phyloP scores from a whole-genome alignment of 2,797 vertebrate genomes.

The Ammospiza maritima region DNA sequence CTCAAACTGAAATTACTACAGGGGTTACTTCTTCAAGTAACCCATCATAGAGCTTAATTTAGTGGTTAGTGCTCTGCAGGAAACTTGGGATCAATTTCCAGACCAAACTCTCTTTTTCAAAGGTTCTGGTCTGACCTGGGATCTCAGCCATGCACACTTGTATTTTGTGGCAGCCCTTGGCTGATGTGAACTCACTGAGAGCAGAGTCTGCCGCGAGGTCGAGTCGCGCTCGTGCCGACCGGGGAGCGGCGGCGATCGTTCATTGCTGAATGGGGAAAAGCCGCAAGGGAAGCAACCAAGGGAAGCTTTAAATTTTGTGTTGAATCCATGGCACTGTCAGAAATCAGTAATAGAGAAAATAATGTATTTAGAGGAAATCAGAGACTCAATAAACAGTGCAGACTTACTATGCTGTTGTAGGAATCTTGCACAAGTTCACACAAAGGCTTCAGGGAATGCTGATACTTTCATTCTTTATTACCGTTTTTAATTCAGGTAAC shows the following conservation, averaged over 20 bases:
- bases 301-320: background rate
- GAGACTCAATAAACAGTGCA: background rate
- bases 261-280: background rate
- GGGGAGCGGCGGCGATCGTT: background rate
- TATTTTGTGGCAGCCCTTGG: constrained; percentile 1
- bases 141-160: background rate
- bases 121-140: constrained; percentile 38
- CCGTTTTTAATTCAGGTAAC: background rate
- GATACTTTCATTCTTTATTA: background rate
- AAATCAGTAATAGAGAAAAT: background rate
- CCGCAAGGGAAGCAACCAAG: background rate
- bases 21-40: constrained; percentile 15
- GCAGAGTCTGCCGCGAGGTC: background rate
- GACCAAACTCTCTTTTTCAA: background rate
- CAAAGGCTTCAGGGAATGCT: background rate
- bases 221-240: accelerated
- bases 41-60: background rate
- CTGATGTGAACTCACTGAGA: background rate
- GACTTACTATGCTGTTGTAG: background rate
- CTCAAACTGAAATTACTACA: constrained; percentile 1
- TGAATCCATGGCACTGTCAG: background rate
- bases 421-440: background rate
- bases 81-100: constrained; percentile 52
- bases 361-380: background rate
- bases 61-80: constrained; percentile 33